These are phyloP conservation scores for Chrysolina oricalcia DNA, from an alignment of 2,888 invertebrate species.

Conservation along the genomic window DNA sequence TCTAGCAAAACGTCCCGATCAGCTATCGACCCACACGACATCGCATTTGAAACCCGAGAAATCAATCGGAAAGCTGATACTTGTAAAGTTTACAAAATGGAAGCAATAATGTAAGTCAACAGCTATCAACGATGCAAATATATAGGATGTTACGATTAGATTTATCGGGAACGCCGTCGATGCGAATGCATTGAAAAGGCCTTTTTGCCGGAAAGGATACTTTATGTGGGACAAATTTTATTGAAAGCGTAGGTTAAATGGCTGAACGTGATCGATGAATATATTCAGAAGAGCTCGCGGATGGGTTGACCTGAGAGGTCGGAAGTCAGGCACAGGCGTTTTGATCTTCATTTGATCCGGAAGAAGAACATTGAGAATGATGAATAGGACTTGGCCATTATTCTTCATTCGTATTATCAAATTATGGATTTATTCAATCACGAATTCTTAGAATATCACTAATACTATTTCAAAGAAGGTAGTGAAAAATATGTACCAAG, in stretches of 20 bases:
- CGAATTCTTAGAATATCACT: too few species aligned
- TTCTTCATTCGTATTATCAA: too few species aligned
- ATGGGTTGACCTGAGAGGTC: slow-evolving; percentile 5
- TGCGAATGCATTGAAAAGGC: slow-evolving; percentile 50
- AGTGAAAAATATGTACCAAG: too few species aligned
- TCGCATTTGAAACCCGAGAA: slow-evolving; percentile 48
- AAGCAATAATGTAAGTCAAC: slow-evolving; percentile 63
- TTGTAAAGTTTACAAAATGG: slow-evolving; percentile 61
- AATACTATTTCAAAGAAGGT: too few species aligned
- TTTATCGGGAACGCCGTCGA: slow-evolving; percentile 48
- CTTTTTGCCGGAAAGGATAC: slow-evolving; percentile 44
- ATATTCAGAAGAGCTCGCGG: background rate
- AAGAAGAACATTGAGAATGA: too few species aligned
- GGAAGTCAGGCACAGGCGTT: background rate
- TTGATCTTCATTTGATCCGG: too few species aligned
- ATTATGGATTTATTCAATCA: too few species aligned
- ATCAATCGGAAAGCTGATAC: slow-evolving; percentile 60
- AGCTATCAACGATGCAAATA: slow-evolving; percentile 51
- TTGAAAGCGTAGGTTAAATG: slow-evolving; percentile 35
- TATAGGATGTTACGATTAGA: slow-evolving; percentile 45
- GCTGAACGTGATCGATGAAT: slow-evolving; percentile 21
- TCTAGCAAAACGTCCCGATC: slow-evolving; percentile 33
- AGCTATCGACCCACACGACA: slow-evolving; percentile 45
- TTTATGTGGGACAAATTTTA: slow-evolving; percentile 45
- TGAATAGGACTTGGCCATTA: too few species aligned